Evolutionary conservation across 2,113 vertebrate genomes (phyloP).

Genomic region (Triplophysa tibetana): DNA sequence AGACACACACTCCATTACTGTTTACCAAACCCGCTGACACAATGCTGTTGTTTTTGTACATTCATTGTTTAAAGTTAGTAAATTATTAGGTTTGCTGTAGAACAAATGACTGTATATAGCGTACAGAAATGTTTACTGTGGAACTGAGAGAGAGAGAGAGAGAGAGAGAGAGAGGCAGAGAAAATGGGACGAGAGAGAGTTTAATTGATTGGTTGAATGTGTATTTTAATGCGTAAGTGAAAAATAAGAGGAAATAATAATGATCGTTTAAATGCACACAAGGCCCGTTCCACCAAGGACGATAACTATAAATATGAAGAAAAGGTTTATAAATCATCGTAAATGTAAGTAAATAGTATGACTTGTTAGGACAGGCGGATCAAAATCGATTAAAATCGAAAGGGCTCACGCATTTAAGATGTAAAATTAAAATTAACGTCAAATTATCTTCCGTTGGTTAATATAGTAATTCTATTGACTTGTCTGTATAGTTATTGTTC

Average conservation of each 20-base stretch:
- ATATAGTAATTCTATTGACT: no score
- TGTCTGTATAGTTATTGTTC: no score
- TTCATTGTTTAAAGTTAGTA: conserved; percentile 71
- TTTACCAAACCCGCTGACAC: conserved; percentile 25
- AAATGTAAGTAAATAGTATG: no score
- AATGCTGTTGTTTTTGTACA: conserved; percentile 48
- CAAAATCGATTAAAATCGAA: no score
- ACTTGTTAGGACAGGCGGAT: no score
- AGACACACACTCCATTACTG: conserved; percentile 30
- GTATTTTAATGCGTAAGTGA: not conserved
- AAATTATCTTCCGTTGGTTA: no score
- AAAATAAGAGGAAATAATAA: not conserved
- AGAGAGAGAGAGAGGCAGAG: conserved; percentile 54
- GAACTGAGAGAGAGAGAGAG: conserved; percentile 58
- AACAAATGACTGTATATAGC: conserved; percentile 68
- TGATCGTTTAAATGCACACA: conserved; percentile 4
- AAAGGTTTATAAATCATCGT: no score
- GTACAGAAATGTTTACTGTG: conserved; percentile 67
- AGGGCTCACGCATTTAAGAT: no score
- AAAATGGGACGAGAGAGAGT: not conserved
- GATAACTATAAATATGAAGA: no score
- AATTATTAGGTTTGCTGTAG: conserved; percentile 72
- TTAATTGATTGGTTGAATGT: not conserved
- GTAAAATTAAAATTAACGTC: no score
- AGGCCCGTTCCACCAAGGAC: not conserved